phyloP scores from a whole-genome alignment of 35 echinoderm and acorn worm species.

The Patiria miniata region DNA sequence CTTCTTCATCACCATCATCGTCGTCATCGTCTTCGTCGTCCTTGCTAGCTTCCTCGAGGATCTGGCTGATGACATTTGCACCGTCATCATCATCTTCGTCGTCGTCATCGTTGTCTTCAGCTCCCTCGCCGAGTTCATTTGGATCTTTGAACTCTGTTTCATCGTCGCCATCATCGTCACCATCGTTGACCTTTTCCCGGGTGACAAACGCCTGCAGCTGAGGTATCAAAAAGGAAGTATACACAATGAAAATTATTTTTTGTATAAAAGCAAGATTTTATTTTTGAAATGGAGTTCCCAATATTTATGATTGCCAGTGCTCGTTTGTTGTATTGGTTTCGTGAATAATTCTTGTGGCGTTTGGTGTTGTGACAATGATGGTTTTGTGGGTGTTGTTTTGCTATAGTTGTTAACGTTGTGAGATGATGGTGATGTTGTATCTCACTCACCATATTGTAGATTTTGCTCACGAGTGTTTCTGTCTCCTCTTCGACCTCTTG shows the following conservation, averaged over 20 bases:
- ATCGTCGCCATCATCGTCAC: not conserved
- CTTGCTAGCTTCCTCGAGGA: not conserved
- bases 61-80: not conserved
- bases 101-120: not conserved
- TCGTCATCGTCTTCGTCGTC: not conserved
- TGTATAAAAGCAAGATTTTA: too few relatives aligned
- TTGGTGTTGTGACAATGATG: too few relatives aligned
- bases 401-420: too few relatives aligned
- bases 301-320: too few relatives aligned
- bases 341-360: too few relatives aligned
- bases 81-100: not conserved
- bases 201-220: slow-evolving; percentile 3
- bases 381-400: too few relatives aligned
- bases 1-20: not conserved
- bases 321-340: too few relatives aligned
- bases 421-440: not conserved
- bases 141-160: not conserved
- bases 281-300: too few relatives aligned
- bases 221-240: not conserved
- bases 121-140: too few relatives aligned
- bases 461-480: not conserved
- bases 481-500: not conserved
- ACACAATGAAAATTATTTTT: too few relatives aligned
- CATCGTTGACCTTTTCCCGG: not conserved
- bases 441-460: slow-evolving; percentile 1